Evolutionary conservation across 2,888 invertebrate genomes (phyloP).

Genomic region (Drosophila anomelani): DNA sequence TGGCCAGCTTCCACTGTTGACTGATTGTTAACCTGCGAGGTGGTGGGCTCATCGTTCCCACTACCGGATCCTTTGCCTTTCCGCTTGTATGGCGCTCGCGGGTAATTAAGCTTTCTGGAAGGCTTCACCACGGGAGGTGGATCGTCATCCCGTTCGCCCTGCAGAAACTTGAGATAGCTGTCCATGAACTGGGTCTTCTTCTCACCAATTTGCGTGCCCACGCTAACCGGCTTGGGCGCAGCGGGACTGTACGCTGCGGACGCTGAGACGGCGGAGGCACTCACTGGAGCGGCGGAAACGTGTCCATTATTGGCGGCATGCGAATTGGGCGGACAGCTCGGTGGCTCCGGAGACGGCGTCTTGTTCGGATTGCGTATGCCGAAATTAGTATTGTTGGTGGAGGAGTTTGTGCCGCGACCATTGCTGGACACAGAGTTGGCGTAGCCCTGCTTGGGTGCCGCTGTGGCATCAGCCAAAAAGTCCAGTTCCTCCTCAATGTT

Average conservation of each 20-base stretch:
- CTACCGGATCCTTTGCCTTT: conserved; percentile 58
- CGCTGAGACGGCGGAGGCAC: conserved; percentile 11
- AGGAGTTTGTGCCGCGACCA: conserved; percentile 71
- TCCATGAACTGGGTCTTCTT: conserved; percentile 91
- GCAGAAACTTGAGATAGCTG: conserved; percentile 92
- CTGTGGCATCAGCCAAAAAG: conserved; percentile 87
- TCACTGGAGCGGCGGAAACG: conserved; percentile 21
- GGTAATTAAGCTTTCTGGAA: conserved; percentile 82
- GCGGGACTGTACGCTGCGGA: conserved; percentile 59
- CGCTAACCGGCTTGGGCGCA: conserved; percentile 79
- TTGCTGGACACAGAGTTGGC: conserved; percentile 71
- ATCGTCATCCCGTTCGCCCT: conserved; percentile 91
- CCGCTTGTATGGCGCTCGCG: conserved; percentile 74
- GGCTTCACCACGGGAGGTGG: conserved; percentile 88
- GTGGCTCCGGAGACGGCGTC: conserved; percentile 87
- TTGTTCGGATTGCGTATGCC: conserved; percentile 82
- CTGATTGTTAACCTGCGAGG: conserved; percentile 56
- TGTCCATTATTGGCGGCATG: conserved; percentile 30
- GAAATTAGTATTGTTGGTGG: conserved; percentile 80
- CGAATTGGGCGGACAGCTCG: conserved; percentile 33
- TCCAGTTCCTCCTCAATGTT: conserved; percentile 95
- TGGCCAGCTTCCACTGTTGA: conserved; percentile 30
- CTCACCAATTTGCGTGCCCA: conserved; percentile 81
- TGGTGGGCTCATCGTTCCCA: conserved; percentile 63
- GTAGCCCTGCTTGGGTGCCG: conserved; percentile 81